Evolutionary conservation across 2,113 vertebrate genomes (phyloP), one percentile per base, ranked within the genome.

Genomic region (Crotalus tigris): DNA sequence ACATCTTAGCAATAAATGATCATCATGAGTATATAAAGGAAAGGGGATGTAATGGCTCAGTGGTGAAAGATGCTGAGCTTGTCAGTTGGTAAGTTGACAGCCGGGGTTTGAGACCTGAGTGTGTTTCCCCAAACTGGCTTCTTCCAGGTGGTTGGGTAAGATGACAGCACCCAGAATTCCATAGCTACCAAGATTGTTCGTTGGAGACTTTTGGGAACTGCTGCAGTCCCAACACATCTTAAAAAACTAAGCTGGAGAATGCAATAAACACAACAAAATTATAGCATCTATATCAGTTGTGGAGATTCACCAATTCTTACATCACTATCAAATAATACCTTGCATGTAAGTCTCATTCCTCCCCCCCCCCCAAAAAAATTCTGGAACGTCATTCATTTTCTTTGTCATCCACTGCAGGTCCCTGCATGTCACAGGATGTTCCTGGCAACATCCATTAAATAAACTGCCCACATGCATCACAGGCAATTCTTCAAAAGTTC

Each of bases 161-260:
- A 89, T 39, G 33, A 39, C 54, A 88, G 33, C 54, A 39, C 19
- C 19, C 24, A 89, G 5, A 89, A 57, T 89, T 39, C 88, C 33
- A 21, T 11, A 39, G 17, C 75, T 21, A 44, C 3, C 33, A 33
- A n/a, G 51, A 53, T 29, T 17, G 86, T 17, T 87, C 46, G 46
- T 12, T 51, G 23, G 85, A 49, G 46, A 26, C 11, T 29, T 87
- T 24, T 51, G 85, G 93, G 93, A 96, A 90, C 61, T 87, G 58
- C 58, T 89, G 57, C 55, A 49, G 94, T 94, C 92, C 81, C 89
- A 94, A 94, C 12, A 44, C 1, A 81, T 44, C 17, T 7, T 7
- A 21, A 81, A 75, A 39, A 39, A 17, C n/a, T 75, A 75, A 75
- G n/a, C n/a, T 39, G 69, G 15, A 17, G 15, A 39, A 81, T 81